phyloP scores from a whole-genome alignment of 2,888 invertebrate species.

The Euzetes globulus region DNA sequence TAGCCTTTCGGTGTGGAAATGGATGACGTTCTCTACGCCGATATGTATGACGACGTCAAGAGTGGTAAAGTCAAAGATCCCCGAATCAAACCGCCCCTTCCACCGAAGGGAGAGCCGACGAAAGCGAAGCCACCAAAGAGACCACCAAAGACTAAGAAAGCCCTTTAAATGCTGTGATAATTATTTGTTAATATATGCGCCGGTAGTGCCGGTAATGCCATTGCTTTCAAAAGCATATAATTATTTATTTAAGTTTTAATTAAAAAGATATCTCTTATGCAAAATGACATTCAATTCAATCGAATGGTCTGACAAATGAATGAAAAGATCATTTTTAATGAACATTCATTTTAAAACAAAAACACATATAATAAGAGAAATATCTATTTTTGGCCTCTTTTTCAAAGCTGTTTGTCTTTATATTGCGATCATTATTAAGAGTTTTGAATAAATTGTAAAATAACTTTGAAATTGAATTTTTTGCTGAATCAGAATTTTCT shows the following conservation, averaged over 20 bases:
- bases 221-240: background rate
- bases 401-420: too few species aligned
- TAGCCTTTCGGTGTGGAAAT: conserved; percentile 42
- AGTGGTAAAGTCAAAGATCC: conserved; percentile 42
- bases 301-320: background rate
- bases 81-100: conserved; percentile 41
- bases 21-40: conserved; percentile 43
- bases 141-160: conserved; percentile 31
- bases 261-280: background rate
- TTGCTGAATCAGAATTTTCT: too few species aligned
- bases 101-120: conserved; percentile 39
- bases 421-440: too few species aligned
- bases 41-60: conserved; percentile 43
- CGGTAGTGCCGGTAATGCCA: background rate
- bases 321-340: too few species aligned
- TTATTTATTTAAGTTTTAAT: background rate
- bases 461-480: too few species aligned
- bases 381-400: too few species aligned
- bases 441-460: too few species aligned
- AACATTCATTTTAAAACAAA: too few species aligned
- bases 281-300: background rate
- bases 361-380: too few species aligned
- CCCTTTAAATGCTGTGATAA: conserved; percentile 24
- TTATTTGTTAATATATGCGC: conserved; percentile 21
- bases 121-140: conserved; percentile 31